Percentiles rank a stretch among this genome's conserved stretches.
Conservation (phyloP, 2,888 invertebrate genomes). For the Polia nebulosa region DNA sequence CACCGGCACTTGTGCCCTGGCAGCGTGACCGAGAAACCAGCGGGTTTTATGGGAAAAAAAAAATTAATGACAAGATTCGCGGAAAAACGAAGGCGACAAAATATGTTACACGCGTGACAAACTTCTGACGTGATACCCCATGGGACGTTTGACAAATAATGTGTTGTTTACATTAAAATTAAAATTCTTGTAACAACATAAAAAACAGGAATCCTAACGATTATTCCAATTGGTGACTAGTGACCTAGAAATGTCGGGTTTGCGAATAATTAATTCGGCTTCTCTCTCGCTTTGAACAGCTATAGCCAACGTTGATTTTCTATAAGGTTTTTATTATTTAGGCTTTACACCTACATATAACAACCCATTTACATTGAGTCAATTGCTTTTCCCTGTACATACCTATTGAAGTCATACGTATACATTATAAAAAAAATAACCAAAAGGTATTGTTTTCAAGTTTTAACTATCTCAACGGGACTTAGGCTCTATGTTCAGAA, state of each 20-base stretch:
- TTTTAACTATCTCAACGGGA: no score
- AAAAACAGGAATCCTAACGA: slow-evolving; percentile 22
- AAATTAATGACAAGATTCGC: slow-evolving; percentile 11
- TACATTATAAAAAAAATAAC: background rate
- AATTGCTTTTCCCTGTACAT: background rate
- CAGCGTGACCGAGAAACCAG: slow-evolving; percentile 45
- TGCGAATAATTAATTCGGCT: slow-evolving; percentile 29
- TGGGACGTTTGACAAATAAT: slow-evolving; percentile 29
- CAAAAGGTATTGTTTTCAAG: no score
- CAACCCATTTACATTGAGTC: background rate
- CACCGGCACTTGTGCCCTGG: slow-evolving; percentile 28
- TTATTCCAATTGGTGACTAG: slow-evolving; percentile 38
- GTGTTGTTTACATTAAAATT: slow-evolving; percentile 9
- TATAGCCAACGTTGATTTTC: background rate
- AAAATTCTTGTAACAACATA: background rate
- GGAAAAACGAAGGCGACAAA: slow-evolving; percentile 5
- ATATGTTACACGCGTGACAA: slow-evolving; percentile 27
- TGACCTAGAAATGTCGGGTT: slow-evolving; percentile 37
- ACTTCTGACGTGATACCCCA: slow-evolving; percentile 19
- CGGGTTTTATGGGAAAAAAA: slow-evolving; percentile 5
- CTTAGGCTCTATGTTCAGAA: no score
- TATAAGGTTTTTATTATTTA: slow-evolving; percentile 3
- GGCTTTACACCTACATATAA: background rate
- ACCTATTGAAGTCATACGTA: background rate
- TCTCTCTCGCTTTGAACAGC: slow-evolving; percentile 13